Percentiles rank a stretch among this genome's conserved stretches.
Conservation (phyloP, 2,888 invertebrate species). For the Drosophila cognata region DNA sequence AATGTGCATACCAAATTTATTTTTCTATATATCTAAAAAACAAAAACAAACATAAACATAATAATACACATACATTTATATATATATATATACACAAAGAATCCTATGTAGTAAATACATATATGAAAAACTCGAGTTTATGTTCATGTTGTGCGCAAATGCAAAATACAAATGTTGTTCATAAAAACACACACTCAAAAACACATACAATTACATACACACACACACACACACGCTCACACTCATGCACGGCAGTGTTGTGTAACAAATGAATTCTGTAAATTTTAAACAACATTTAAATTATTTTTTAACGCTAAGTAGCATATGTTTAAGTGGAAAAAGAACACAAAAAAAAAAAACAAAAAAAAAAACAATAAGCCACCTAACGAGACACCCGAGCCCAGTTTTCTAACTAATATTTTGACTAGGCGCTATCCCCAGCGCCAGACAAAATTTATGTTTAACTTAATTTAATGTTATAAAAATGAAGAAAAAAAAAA, state of each 20-base stretch:
- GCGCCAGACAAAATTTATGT: constrained; percentile 43
- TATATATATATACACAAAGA: constrained; percentile 11
- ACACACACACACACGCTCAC: constrained; percentile 16
- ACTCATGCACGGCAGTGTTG: constrained; percentile 35
- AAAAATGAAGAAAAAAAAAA: constrained; percentile 6
- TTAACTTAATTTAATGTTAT: constrained; percentile 61
- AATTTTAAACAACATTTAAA: constrained; percentile 46
- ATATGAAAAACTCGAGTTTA: constrained; percentile 26
- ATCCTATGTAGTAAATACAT: constrained; percentile 27
- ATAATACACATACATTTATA: constrained; percentile 26
- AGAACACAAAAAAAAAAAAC: background rate
- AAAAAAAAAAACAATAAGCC: constrained; percentile 7
- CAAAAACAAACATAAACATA: constrained; percentile 3
- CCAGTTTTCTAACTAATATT: constrained; percentile 62
- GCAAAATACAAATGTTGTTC: constrained; percentile 59
- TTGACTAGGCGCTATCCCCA: constrained; percentile 25
- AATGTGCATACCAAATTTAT: constrained; percentile 54
- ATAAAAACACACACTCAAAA: constrained; percentile 20
- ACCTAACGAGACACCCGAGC: constrained; percentile 65
- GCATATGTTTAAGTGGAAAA: constrained; percentile 44
- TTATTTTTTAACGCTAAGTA: constrained; percentile 61
- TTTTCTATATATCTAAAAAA: constrained; percentile 44
- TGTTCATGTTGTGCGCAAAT: constrained; percentile 62
- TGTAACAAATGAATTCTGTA: constrained; percentile 50
- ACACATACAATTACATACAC: constrained; percentile 29